Conservation (phyloP, 2,797 vertebrate species). For the Cichlasoma orientale region DNA sequence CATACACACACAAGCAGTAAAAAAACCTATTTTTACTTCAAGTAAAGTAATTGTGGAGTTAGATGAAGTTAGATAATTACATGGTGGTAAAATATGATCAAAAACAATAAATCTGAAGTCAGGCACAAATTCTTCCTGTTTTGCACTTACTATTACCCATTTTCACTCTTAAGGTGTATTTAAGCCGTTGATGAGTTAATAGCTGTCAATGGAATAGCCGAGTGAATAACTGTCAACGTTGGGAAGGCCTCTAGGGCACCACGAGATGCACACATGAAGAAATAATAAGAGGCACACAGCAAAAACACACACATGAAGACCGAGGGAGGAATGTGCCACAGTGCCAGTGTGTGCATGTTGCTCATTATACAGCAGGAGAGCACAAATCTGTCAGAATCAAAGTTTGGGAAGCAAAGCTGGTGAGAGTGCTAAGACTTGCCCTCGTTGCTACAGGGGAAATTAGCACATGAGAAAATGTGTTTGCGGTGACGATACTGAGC, state of each 20-base stretch:
- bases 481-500: constrained; percentile 39
- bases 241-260: constrained; percentile 37
- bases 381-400: constrained; percentile 47
- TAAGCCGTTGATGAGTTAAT: background rate
- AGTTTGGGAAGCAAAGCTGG: constrained; percentile 32
- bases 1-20: background rate
- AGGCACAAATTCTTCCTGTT: background rate
- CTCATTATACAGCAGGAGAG: constrained; percentile 35
- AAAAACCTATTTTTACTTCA: constrained; percentile 1
- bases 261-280: constrained; percentile 1
- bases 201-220: background rate
- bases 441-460: constrained; percentile 51
- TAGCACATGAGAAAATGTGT: constrained; percentile 58
- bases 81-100: background rate
- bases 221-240: background rate
- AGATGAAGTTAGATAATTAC: no score
- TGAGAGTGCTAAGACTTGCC: constrained; percentile 52
- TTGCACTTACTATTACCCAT: background rate
- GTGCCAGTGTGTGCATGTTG: constrained; percentile 49
- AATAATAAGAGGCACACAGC: constrained; percentile 4
- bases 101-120: background rate
- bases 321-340: constrained; percentile 7
- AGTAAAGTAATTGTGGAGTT: background rate
- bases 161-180: background rate
- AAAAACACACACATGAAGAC: constrained; percentile 7